Conservation (phyloP, 2,797 vertebrate species). For the Petrocephalus sullivani region DNA sequence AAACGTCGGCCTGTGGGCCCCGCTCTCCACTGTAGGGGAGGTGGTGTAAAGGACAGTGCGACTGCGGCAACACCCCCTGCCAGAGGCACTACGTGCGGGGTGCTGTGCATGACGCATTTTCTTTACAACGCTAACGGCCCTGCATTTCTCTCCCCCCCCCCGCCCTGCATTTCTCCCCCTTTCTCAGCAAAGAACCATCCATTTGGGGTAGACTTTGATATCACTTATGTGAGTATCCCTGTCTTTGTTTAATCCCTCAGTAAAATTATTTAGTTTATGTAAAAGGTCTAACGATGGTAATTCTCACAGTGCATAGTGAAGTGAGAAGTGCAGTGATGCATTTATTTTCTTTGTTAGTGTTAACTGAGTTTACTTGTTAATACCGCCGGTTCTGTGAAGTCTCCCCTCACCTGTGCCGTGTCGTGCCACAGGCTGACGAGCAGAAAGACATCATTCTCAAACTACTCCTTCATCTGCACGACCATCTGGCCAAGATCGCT, state of each 20-base stretch:
- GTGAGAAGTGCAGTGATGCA: neutral
- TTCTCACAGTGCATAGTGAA: neutral
- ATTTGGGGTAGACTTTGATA: conserved; percentile 65
- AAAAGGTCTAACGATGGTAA: neutral
- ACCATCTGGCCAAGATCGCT: conserved; percentile 84
- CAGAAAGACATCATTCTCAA: conserved; percentile 75
- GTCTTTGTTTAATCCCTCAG: conserved; percentile 3
- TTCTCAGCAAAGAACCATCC: conserved; percentile 73
- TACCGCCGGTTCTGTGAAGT: neutral
- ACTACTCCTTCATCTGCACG: conserved; percentile 83
- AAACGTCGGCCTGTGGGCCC: neutral
- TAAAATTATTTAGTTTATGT: neutral
- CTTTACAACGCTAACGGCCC: conserved; percentile 23
- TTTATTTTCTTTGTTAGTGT: neutral
- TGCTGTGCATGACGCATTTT: neutral
- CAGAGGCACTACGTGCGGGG: neutral
- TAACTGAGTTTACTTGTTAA: neutral
- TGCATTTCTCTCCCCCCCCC: neutral
- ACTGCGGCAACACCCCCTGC: neutral
- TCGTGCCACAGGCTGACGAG: conserved; percentile 53
- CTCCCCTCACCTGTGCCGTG: neutral
- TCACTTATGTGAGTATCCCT: conserved; percentile 72
- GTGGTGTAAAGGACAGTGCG: neutral
- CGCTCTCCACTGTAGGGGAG: neutral
- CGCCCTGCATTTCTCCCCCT: conserved; percentile 21